A percentile compares a stretch with the other conserved stretches of the same genome.
Evolutionary conservation across 2,797 vertebrate genomes (phyloP).

Genomic region (Diplodus puntazzo): DNA sequence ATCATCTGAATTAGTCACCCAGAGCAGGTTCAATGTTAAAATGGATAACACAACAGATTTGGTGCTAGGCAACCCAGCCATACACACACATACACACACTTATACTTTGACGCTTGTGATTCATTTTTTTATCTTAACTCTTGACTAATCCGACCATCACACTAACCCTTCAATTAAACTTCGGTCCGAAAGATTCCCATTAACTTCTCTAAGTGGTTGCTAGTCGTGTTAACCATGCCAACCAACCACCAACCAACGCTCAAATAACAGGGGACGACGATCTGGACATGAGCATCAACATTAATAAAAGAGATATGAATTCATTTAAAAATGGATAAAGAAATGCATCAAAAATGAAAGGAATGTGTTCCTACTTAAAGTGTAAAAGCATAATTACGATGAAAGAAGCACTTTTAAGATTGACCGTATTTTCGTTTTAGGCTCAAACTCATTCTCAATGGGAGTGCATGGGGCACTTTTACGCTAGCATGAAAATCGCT

Average conservation of each 20-base stretch:
- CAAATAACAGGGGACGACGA: not conserved
- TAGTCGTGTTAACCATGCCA: not conserved
- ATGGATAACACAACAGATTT: constrained; percentile 49
- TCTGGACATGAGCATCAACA: not conserved
- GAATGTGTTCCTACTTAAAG: no score
- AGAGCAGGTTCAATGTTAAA: constrained; percentile 47
- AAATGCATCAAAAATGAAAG: not conserved
- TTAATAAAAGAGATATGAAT: not conserved
- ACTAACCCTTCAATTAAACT: not conserved
- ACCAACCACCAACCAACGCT: no score
- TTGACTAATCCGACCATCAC: not conserved
- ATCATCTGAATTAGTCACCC: constrained; percentile 67
- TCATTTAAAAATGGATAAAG: not conserved
- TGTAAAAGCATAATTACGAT: no score
- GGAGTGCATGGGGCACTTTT: no score
- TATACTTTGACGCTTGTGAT: no score
- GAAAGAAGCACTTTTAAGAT: no score
- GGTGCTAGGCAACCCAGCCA: constrained; percentile 24
- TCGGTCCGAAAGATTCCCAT: not conserved
- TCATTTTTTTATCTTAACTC: no score
- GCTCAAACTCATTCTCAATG: no score
- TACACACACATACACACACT: no score
- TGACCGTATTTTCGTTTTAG: no score
- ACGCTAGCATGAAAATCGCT: no score
- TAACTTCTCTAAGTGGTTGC: not conserved